These are phyloP conservation scores for Ibycter americanus DNA, from an alignment of 2,797 vertebrate genomes.

Conservation along the genomic window DNA sequence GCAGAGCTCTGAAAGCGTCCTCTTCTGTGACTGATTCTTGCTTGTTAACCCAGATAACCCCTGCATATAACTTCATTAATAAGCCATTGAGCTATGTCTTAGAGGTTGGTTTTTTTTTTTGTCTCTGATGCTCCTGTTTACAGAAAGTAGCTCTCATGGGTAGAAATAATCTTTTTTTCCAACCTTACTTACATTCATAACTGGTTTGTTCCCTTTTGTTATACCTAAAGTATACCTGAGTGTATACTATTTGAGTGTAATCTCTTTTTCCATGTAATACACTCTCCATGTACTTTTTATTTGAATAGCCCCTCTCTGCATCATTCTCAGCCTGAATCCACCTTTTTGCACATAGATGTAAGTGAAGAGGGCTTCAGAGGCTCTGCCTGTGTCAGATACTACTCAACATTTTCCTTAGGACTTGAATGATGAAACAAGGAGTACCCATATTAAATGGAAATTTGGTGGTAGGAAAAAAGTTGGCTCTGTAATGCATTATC, in stretches of 20 bases:
- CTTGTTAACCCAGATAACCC: background rate
- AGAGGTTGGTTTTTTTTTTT: fast-evolving
- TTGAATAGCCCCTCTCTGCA: background rate
- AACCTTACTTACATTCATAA: background rate
- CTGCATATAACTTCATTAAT: background rate
- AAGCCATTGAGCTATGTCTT: background rate
- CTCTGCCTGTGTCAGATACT: background rate
- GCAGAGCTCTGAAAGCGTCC: background rate
- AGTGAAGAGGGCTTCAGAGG: background rate
- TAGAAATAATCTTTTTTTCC: background rate
- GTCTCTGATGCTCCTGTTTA: background rate
- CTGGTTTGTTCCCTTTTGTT: background rate
- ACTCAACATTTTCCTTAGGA: background rate
- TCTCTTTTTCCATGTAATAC: background rate
- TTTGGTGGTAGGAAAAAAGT: background rate
- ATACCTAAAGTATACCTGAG: background rate
- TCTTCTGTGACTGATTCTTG: background rate
- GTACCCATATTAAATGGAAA: background rate
- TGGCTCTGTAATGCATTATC: background rate
- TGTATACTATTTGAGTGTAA: background rate
- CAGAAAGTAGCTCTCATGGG: background rate
- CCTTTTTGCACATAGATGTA: background rate
- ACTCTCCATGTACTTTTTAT: background rate
- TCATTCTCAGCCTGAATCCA: background rate
- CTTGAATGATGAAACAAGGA: background rate